Percentiles rank a stretch among this genome's conserved stretches.
Conservation (phyloP, 2,797 vertebrate genomes). For the Sebastes aleutianus region DNA sequence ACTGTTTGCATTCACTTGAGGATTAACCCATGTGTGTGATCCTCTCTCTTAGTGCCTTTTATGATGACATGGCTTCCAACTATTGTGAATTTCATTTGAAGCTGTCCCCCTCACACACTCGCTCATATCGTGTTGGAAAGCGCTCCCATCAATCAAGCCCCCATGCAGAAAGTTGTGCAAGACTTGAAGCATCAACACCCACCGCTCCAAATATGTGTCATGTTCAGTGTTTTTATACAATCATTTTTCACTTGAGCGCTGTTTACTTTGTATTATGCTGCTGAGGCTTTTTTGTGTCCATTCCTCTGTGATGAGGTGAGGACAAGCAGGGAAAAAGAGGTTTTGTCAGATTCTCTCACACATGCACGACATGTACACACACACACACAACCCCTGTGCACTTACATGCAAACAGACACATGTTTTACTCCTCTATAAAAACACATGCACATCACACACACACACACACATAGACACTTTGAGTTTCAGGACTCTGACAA, state of each 20-base stretch:
- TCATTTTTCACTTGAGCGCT: slow-evolving; percentile 1
- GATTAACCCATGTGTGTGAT: not conserved
- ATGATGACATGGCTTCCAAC: not conserved
- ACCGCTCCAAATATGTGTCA: not conserved
- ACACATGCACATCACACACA: slow-evolving; percentile 12
- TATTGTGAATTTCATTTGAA: not conserved
- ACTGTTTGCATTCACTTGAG: slow-evolving; percentile 37
- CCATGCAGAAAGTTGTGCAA: not conserved
- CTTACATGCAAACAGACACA: slow-evolving; percentile 11
- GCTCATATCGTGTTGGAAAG: not conserved
- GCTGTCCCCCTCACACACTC: not conserved
- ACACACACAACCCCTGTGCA: not conserved
- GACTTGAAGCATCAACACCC: not conserved
- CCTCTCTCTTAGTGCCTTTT: not conserved
- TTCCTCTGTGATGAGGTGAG: slow-evolving; percentile 29
- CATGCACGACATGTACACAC: not conserved
- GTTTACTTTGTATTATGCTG: slow-evolving; percentile 21
- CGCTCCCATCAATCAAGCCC: not conserved
- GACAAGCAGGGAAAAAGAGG: not conserved
- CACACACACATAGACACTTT: slow-evolving; percentile 36
- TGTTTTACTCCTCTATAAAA: slow-evolving; percentile 37
- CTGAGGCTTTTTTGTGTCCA: slow-evolving; percentile 6
- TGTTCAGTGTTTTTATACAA: not conserved
- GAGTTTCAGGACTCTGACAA: slow-evolving; percentile 68
- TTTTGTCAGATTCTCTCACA: slow-evolving; percentile 14